A percentile compares a stretch with the other conserved stretches of the same genome.
These are phyloP conservation scores for Stictonetta naevosa DNA, from an alignment of 2,113 vertebrate species.

Conservation along the genomic window DNA sequence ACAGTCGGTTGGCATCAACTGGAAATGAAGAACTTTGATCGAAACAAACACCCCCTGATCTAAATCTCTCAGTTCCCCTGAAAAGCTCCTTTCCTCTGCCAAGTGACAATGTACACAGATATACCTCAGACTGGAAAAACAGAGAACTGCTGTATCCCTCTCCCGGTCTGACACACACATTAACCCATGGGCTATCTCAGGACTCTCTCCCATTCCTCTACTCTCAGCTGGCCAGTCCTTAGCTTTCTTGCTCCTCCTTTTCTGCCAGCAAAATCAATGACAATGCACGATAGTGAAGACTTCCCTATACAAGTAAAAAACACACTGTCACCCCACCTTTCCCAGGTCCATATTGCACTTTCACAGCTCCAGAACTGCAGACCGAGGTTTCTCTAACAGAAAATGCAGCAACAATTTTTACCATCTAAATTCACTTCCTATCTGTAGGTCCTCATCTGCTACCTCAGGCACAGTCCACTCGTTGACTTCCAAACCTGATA, in stretches of 20 bases:
- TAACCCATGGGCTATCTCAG: neutral
- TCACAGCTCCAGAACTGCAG: neutral
- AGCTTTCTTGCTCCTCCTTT: neutral
- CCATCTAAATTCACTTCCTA: neutral
- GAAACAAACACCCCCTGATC: constrained; percentile 40
- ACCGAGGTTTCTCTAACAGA: neutral
- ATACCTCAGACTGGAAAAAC: neutral
- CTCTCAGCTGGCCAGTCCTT: neutral
- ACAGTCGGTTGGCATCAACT: neutral
- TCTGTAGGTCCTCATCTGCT: neutral
- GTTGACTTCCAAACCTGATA: neutral
- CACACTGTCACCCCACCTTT: neutral
- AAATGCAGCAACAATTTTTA: neutral
- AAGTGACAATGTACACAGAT: constrained; percentile 29
- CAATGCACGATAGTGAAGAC: fast-evolving
- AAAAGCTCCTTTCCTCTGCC: constrained; percentile 16
- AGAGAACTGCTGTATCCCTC: neutral
- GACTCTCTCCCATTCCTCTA: neutral
- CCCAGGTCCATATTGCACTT: neutral
- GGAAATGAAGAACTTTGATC: constrained; percentile 40
- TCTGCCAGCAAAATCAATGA: neutral
- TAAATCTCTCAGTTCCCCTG: constrained; percentile 34
- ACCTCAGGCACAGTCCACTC: neutral
- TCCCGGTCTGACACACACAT: neutral
- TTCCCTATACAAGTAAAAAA: neutral